phyloP scores from a whole-genome alignment of 2,888 invertebrate species.

The Eremobia ochroleuca region DNA sequence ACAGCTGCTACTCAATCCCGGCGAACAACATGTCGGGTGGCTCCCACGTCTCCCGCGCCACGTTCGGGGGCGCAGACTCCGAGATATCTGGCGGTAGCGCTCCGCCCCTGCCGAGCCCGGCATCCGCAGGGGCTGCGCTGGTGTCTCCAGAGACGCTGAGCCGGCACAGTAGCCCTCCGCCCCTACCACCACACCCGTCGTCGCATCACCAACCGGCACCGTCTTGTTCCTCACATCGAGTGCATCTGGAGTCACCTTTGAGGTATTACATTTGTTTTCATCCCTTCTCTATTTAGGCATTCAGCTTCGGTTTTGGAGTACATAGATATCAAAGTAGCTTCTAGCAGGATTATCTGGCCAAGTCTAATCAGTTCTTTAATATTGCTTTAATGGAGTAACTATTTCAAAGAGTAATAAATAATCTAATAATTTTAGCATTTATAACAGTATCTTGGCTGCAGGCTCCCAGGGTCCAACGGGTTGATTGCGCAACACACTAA shows the following conservation, averaged over 20 bases:
- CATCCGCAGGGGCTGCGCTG: conserved; percentile 94
- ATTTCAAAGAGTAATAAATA: too few species aligned
- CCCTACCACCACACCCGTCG: conserved; percentile 90
- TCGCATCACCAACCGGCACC: conserved; percentile 88
- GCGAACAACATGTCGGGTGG: conserved; percentile 92
- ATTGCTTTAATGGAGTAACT: not conserved
- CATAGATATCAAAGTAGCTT: not conserved
- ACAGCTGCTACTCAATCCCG: conserved; percentile 92
- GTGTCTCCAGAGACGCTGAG: conserved; percentile 94
- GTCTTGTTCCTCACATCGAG: conserved; percentile 89
- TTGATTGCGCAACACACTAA: too few species aligned
- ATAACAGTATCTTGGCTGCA: too few species aligned
- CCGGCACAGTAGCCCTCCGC: conserved; percentile 92
- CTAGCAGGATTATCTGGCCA: too few species aligned
- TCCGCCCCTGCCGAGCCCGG: conserved; percentile 94
- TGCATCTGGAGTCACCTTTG: conserved; percentile 90
- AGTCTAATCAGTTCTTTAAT: not conserved
- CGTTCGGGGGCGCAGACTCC: conserved; percentile 85
- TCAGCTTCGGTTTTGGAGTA: not conserved
- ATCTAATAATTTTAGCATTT: too few species aligned
- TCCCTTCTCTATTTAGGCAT: not conserved
- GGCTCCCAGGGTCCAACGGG: too few species aligned
- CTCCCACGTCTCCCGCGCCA: conserved; percentile 90
- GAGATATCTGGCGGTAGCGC: conserved; percentile 89
- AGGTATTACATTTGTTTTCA: conserved; percentile 78